Percentiles rank a stretch among this genome's conserved stretches.
Conservation (phyloP, 2,113 vertebrate species). For the Grus americana region DNA sequence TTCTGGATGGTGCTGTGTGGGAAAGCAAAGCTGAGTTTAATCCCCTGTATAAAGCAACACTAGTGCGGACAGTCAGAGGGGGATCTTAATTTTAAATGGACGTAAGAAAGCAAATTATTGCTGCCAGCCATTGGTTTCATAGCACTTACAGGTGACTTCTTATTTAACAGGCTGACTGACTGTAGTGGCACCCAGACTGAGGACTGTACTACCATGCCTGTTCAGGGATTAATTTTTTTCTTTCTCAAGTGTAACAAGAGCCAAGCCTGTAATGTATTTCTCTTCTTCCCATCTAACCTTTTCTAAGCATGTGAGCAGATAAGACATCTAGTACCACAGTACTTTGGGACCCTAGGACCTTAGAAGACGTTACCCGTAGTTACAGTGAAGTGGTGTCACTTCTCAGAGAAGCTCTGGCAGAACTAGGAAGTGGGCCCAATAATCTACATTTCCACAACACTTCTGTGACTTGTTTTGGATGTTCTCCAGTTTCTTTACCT, state of each 20-base stretch:
- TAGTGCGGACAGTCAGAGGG: neutral
- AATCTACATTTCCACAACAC: neutral
- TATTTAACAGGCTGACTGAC: neutral
- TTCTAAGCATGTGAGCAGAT: neutral
- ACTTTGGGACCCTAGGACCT: neutral
- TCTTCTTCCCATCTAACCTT: neutral
- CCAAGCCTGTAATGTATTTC: neutral
- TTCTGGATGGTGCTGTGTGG: slow-evolving; percentile 90
- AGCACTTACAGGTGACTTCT: neutral
- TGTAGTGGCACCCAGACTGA: neutral
- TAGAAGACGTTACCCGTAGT: neutral
- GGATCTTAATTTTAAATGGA: neutral
- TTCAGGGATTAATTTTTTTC: neutral
- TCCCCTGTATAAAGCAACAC: neutral
- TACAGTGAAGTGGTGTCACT: neutral
- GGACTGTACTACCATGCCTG: neutral
- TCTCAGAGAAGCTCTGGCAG: neutral
- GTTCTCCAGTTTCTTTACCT: slow-evolving; percentile 73
- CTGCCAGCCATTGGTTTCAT: neutral
- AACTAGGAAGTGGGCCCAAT: neutral
- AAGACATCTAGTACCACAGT: neutral
- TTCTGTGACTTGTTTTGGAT: neutral
- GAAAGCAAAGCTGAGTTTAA: neutral
- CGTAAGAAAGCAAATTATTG: neutral
- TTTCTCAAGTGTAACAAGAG: neutral